Evolutionary conservation across 2,113 vertebrate genomes (phyloP).

Genomic region (Patagioenas fasciata): DNA sequence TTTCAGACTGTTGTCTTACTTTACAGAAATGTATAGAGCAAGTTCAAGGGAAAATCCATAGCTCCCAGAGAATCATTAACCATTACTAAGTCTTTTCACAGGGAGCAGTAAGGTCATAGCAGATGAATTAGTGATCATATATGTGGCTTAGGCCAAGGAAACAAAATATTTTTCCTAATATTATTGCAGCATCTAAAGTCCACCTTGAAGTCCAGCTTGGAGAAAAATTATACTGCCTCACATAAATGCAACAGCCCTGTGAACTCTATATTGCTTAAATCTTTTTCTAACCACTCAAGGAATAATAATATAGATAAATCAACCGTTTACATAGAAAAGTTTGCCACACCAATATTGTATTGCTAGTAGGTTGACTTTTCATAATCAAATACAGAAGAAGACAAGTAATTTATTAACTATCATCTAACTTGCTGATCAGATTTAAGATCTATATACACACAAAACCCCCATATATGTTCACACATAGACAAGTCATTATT

Average conservation of each 20-base stretch:
- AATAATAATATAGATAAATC: too few species aligned
- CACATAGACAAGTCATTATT: too few species aligned
- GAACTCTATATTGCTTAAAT: not conserved
- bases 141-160: not conserved
- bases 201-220: not conserved
- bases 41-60: conserved; percentile 16
- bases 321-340: too few species aligned
- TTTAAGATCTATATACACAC: too few species aligned
- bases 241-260: not conserved
- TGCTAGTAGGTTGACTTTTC: too few species aligned
- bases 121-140: not conserved
- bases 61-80: not conserved
- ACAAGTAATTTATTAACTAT: too few species aligned
- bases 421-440: too few species aligned
- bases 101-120: not conserved
- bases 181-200: not conserved
- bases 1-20: not conserved
- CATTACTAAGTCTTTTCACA: not conserved
- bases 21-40: not conserved
- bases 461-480: too few species aligned
- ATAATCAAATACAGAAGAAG: too few species aligned
- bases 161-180: not conserved
- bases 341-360: too few species aligned
- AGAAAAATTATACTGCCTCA: not conserved
- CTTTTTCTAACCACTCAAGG: too few species aligned